Conservation (phyloP, 2,888 invertebrate species). For the Machimus atricapillus region DNA sequence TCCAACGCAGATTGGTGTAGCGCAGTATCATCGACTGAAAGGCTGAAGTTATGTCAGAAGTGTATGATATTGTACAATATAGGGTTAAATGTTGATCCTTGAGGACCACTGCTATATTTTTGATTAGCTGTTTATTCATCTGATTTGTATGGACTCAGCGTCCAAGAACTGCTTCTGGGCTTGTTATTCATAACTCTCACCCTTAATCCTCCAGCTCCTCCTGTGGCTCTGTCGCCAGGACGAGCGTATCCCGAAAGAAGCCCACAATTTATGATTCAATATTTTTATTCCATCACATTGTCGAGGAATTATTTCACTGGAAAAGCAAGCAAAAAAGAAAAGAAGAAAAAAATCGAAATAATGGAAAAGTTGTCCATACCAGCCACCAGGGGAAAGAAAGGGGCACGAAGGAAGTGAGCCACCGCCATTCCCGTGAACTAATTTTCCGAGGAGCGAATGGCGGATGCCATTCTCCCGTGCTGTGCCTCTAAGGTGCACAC, state of each 20-base stretch:
- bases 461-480: not conserved
- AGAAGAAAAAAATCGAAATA: not conserved
- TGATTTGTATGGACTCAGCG: not conserved
- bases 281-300: not conserved
- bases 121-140: too few relatives aligned
- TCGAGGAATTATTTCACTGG: not conserved
- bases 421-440: slow-evolving; percentile 1
- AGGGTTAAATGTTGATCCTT: too few relatives aligned
- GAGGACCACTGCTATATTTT: too few relatives aligned
- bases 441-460: not conserved
- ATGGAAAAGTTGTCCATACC: not conserved
- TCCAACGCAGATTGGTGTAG: too few relatives aligned
- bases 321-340: not conserved
- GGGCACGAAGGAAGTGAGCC: not conserved
- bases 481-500: not conserved
- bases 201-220: not conserved
- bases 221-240: not conserved
- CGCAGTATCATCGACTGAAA: too few relatives aligned
- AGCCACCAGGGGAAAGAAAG: not conserved
- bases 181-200: not conserved
- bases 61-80: too few relatives aligned
- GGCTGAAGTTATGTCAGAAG: too few relatives aligned
- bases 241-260: not conserved
- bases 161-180: not conserved
- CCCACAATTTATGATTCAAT: not conserved